Evolutionary conservation across 2,888 invertebrate species (phyloP).

Genomic region (Ypsolopha scabrella): DNA sequence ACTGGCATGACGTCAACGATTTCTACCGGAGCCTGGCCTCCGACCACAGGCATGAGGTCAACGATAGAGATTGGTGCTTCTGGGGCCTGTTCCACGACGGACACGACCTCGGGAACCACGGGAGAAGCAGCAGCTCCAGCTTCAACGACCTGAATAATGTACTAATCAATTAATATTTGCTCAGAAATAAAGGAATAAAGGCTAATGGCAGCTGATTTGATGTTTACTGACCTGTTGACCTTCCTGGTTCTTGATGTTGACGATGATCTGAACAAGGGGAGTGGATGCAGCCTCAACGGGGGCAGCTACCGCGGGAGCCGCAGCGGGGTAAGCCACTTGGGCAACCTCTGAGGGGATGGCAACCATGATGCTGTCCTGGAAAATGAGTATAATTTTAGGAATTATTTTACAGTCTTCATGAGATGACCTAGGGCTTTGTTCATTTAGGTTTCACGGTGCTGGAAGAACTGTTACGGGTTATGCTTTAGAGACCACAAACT

Average conservation of each 20-base stretch:
- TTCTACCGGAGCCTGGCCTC: slow-evolving; percentile 14
- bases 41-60: background rate
- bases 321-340: background rate
- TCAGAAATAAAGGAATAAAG: no score
- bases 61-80: slow-evolving; percentile 3
- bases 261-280: slow-evolving; percentile 38
- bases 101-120: slow-evolving; percentile 7
- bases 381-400: background rate
- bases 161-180: background rate
- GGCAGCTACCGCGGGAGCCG: slow-evolving; percentile 11
- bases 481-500: no score
- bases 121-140: background rate
- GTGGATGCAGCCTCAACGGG: slow-evolving; percentile 14
- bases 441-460: no score
- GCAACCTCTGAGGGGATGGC: background rate
- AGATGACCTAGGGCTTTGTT: no score
- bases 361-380: slow-evolving; percentile 1
- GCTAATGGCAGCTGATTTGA: no score
- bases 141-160: background rate
- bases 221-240: slow-evolving; percentile 3
- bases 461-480: no score
- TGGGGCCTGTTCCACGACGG: slow-evolving; percentile 4
- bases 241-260: slow-evolving; percentile 23
- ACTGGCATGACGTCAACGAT: slow-evolving; percentile 13
- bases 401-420: no score